Evolutionary conservation across 2,797 vertebrate genomes (phyloP).

Genomic region (Sardinella longiceps): DNA sequence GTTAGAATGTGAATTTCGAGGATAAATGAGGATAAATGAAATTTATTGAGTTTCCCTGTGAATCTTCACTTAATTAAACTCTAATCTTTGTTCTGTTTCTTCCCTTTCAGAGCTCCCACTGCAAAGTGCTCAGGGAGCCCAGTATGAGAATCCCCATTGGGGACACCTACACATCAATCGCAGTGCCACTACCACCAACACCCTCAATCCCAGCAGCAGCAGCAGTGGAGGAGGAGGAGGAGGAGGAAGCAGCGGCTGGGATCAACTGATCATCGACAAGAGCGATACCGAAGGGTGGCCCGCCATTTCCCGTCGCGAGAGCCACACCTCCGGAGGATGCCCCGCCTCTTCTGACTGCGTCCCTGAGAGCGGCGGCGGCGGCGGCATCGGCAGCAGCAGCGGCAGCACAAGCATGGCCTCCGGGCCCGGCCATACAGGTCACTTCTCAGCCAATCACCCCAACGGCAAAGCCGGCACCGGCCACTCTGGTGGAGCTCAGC

Average conservation of each 20-base stretch:
- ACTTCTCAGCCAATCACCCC: slow-evolving; percentile 83
- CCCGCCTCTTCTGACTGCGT: slow-evolving; percentile 88
- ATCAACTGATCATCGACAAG: slow-evolving; percentile 91
- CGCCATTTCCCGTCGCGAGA: slow-evolving; percentile 87
- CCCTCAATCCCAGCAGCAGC: slow-evolving; percentile 67
- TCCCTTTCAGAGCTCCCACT: slow-evolving; percentile 81
- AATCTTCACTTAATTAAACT: not conserved
- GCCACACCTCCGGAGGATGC: slow-evolving; percentile 87
- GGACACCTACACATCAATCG: slow-evolving; percentile 86
- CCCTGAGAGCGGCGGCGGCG: slow-evolving; percentile 80
- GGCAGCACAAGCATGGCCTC: slow-evolving; percentile 95
- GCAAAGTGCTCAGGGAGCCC: slow-evolving; percentile 88
- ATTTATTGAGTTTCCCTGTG: not conserved
- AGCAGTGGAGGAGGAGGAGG: slow-evolving; percentile 42
- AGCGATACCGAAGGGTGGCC: slow-evolving; percentile 92
- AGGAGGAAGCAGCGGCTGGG: slow-evolving; percentile 69
- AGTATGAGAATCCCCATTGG: slow-evolving; percentile 96
- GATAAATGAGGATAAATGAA: no score
- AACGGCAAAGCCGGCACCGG: slow-evolving; percentile 81
- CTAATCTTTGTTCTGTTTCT: slow-evolving; percentile 45
- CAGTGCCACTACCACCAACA: slow-evolving; percentile 80
- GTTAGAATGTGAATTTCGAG: not conserved
- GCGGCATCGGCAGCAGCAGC: slow-evolving; percentile 82
- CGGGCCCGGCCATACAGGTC: slow-evolving; percentile 82
- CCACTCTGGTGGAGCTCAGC: slow-evolving; percentile 79